These are phyloP conservation scores for Agonopterix subpropinquella DNA, from an alignment of 2,888 invertebrate genomes.

Conservation along the genomic window DNA sequence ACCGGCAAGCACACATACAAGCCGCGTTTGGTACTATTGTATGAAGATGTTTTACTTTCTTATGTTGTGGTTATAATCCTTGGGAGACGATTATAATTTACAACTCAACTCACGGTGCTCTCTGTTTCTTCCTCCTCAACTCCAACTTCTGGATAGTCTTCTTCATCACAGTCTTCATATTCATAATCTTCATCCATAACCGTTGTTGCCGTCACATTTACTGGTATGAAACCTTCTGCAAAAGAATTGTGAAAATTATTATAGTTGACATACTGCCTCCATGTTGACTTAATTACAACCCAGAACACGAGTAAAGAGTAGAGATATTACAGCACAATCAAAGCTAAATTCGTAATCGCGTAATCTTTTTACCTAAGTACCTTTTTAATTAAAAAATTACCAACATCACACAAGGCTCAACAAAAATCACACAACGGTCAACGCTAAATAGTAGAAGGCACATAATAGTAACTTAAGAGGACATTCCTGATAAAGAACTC, in stretches of 20 bases:
- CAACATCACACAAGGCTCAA: background rate
- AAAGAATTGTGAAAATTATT: slow-evolving; percentile 3
- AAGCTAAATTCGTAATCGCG: no score
- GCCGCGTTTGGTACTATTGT: no score
- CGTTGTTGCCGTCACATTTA: slow-evolving; percentile 60
- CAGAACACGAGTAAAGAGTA: no score
- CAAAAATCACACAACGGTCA: background rate
- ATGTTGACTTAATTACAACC: no score
- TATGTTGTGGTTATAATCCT: no score
- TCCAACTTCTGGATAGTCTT: slow-evolving; percentile 33
- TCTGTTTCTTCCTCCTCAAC: slow-evolving; percentile 23
- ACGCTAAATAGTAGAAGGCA: no score
- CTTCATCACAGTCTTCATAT: slow-evolving; percentile 43
- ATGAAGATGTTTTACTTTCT: no score
- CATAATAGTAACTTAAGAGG: no score
- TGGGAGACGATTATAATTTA: background rate
- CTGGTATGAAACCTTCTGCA: slow-evolving; percentile 79
- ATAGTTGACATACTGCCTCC: background rate
- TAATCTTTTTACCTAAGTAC: background rate
- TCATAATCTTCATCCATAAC: slow-evolving; percentile 61
- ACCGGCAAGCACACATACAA: no score
- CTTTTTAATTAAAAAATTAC: background rate
- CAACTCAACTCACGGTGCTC: slow-evolving; percentile 14
- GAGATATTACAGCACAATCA: no score
- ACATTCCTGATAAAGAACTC: no score